phyloP scores from a whole-genome alignment of 2,113 vertebrate genomes.

The Gallinago paraguaiae region DNA sequence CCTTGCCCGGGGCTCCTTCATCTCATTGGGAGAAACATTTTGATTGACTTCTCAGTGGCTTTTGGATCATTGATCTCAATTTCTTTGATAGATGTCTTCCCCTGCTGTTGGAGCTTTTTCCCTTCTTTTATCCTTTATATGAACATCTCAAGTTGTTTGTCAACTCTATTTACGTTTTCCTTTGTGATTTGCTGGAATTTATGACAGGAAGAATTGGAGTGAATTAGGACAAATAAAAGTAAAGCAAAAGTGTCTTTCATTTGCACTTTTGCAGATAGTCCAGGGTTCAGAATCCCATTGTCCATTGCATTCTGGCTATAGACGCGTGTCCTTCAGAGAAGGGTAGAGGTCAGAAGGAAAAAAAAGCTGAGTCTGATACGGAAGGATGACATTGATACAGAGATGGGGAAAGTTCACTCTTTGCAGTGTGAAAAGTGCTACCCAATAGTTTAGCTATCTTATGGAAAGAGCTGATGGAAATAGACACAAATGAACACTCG shows the following conservation, averaged over 20 bases:
- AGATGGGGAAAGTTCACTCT: conserved; percentile 19
- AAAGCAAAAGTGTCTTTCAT: not conserved
- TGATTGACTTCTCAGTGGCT: not conserved
- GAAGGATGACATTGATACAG: not conserved
- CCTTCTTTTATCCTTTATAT: not conserved
- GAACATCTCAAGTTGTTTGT: conserved; percentile 2
- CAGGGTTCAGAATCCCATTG: not conserved
- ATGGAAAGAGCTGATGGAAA: conserved; percentile 40
- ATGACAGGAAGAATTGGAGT: not conserved
- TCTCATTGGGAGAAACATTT: not conserved
- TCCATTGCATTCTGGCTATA: not conserved
- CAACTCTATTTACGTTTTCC: not conserved
- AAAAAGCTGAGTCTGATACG: not conserved
- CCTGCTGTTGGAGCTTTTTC: not conserved
- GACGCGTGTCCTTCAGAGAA: not conserved
- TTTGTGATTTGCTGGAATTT: not conserved
- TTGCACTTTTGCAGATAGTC: not conserved
- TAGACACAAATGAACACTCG: conserved; percentile 39
- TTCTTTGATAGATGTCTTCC: not conserved
- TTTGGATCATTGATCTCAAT: not conserved
- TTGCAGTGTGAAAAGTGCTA: not conserved
- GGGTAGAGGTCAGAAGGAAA: not conserved
- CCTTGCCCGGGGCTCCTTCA: not conserved
- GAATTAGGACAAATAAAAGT: not conserved
- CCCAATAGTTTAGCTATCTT: not conserved